phyloP scores from a whole-genome alignment of 2,888 invertebrate species.

The Drosophila vallismaia region DNA sequence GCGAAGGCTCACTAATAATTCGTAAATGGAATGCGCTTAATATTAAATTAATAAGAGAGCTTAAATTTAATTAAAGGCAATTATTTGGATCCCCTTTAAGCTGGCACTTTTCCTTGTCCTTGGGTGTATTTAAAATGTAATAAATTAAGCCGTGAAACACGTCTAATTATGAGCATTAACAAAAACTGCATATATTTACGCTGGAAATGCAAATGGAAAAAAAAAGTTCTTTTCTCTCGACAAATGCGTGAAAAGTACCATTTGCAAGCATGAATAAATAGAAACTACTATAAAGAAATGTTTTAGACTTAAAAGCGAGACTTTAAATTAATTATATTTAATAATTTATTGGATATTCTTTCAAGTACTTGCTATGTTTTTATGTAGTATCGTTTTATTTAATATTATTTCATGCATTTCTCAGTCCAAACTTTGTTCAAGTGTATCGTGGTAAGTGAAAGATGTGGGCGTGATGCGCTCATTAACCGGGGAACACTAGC shows the following conservation, averaged over 20 bases:
- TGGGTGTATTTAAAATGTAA: slow-evolving; percentile 20
- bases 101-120: slow-evolving; percentile 1
- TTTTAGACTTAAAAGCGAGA: not conserved
- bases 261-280: slow-evolving; percentile 37
- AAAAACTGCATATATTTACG: slow-evolving; percentile 21
- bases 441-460: slow-evolving; percentile 26
- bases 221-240: slow-evolving; percentile 12
- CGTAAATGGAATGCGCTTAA: slow-evolving; percentile 4
- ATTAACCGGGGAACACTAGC: slow-evolving; percentile 25
- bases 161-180: slow-evolving; percentile 51
- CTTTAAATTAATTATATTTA: not conserved
- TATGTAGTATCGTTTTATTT: too few relatives aligned
- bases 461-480: slow-evolving; percentile 45
- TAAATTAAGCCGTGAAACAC: slow-evolving; percentile 42
- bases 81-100: slow-evolving; percentile 1
- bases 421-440: not conserved
- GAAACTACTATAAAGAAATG: slow-evolving; percentile 3
- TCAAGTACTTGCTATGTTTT: too few relatives aligned
- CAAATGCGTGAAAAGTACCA: slow-evolving; percentile 8
- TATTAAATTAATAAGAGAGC: not conserved
- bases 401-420: not conserved
- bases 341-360: too few relatives aligned
- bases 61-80: slow-evolving; percentile 4
- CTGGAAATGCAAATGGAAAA: slow-evolving; percentile 1
- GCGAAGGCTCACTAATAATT: slow-evolving; percentile 1